These are phyloP conservation scores for Gadus macrocephalus DNA, from an alignment of 2,113 vertebrate genomes.

Conservation along the genomic window DNA sequence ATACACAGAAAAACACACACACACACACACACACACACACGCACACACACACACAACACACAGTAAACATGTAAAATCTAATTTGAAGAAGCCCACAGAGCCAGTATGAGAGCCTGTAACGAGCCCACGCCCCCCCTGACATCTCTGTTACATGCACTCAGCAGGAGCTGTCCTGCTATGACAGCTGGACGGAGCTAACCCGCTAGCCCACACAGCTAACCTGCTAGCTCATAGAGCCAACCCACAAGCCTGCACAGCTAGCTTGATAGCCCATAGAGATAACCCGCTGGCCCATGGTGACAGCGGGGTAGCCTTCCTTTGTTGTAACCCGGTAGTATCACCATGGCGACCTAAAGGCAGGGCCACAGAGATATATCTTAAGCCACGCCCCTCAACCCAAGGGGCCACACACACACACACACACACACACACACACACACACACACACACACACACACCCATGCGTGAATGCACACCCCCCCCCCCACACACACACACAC, in stretches of 20 bases:
- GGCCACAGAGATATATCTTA: neutral
- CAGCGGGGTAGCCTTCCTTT: neutral
- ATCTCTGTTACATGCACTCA: slow-evolving; percentile 7
- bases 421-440: slow-evolving; percentile 7
- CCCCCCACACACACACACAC: too few species aligned
- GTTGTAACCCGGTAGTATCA: neutral
- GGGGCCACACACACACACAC: slow-evolving; percentile 2
- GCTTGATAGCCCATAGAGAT: neutral
- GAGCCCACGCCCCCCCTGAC: slow-evolving; percentile 6
- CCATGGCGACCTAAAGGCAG: neutral
- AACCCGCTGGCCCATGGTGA: neutral
- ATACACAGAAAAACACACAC: neutral
- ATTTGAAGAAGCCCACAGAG: neutral
- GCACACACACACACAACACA: neutral
- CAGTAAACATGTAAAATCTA: neutral
- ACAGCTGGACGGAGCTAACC: neutral
- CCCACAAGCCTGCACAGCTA: too few species aligned
- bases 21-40: neutral
- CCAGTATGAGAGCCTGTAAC: neutral
- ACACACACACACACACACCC: slow-evolving; percentile 7
- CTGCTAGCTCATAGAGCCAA: neutral
- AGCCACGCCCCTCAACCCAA: slow-evolving; percentile 1
- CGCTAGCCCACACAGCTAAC: neutral
- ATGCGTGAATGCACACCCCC: too few species aligned
- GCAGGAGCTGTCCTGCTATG: slow-evolving; percentile 9